These are phyloP conservation scores for Diabrotica virgifera DNA, from an alignment of 1,140 invertebrate species.

Conservation along the genomic window DNA sequence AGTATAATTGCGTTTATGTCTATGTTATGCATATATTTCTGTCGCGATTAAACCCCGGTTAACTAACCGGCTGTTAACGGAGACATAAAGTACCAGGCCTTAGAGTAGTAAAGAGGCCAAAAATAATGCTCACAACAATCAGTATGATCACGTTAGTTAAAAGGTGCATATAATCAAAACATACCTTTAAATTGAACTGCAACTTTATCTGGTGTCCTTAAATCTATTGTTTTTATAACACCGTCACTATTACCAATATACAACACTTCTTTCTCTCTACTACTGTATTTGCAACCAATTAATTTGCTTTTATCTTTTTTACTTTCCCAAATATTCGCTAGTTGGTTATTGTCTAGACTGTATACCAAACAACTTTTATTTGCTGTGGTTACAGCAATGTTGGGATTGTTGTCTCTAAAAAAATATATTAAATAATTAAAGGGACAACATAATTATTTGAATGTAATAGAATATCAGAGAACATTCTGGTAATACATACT, in stretches of 20 bases:
- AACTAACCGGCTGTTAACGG: too few species aligned
- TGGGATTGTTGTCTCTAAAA: slow-evolving; percentile 32
- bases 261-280: slow-evolving; percentile 58
- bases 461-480: too few species aligned
- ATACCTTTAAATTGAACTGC: slow-evolving; percentile 28
- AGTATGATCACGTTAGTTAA: too few species aligned
- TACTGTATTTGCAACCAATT: slow-evolving; percentile 60
- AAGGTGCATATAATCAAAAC: not conserved
- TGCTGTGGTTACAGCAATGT: slow-evolving; percentile 32
- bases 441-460: too few species aligned
- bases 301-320: slow-evolving; percentile 52
- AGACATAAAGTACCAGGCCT: too few species aligned
- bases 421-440: slow-evolving; percentile 9
- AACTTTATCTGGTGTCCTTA: slow-evolving; percentile 57
- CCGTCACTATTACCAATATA: slow-evolving; percentile 61
- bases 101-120: too few species aligned
- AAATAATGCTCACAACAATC: too few species aligned
- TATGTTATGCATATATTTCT: too few species aligned
- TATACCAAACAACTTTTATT: slow-evolving; percentile 34
- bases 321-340: slow-evolving; percentile 45
- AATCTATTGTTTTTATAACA: slow-evolving; percentile 62
- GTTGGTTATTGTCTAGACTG: slow-evolving; percentile 30
- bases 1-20: too few species aligned
- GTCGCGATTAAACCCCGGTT: too few species aligned
- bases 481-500: slow-evolving; percentile 32